A percentile compares a stretch with the other conserved stretches of the same genome.
phyloP scores from a whole-genome alignment of 37 sponge, comb jelly and placozoan species.

The Beroe ovata region DNA sequence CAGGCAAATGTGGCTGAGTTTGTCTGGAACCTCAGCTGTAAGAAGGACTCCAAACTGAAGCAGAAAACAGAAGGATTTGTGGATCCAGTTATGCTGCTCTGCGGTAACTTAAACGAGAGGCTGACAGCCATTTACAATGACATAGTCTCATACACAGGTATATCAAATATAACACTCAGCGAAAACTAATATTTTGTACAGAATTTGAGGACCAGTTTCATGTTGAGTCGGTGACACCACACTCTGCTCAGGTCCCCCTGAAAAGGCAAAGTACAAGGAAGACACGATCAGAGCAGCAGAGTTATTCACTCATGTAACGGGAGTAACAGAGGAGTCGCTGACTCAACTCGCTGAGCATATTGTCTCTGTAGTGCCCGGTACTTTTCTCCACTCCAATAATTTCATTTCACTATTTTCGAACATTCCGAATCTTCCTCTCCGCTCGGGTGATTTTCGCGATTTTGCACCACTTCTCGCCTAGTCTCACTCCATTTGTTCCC shows the following conservation, averaged over 20 bases:
- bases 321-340: neutral
- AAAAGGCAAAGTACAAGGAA: slow-evolving; percentile 40
- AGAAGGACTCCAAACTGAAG: neutral
- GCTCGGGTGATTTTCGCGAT: no score
- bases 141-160: slow-evolving; percentile 45
- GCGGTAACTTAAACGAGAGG: slow-evolving; percentile 33
- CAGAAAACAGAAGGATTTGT: slow-evolving; percentile 55
- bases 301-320: slow-evolving; percentile 4
- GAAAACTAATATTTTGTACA: no score
- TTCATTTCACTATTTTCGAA: no score
- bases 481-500: no score
- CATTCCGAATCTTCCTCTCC: no score
- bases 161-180: no score
- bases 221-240: no score
- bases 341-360: slow-evolving; percentile 8
- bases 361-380: neutral
- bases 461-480: no score
- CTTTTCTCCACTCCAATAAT: no score
- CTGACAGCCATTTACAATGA: slow-evolving; percentile 2
- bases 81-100: slow-evolving; percentile 7
- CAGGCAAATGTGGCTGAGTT: slow-evolving; percentile 8
- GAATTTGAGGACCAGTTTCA: no score
- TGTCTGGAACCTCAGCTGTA: slow-evolving; percentile 9
- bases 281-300: slow-evolving; percentile 30
- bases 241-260: slow-evolving; percentile 35